phyloP scores from a whole-genome alignment of 2,113 vertebrate species.

The Dinomys branickii region DNA sequence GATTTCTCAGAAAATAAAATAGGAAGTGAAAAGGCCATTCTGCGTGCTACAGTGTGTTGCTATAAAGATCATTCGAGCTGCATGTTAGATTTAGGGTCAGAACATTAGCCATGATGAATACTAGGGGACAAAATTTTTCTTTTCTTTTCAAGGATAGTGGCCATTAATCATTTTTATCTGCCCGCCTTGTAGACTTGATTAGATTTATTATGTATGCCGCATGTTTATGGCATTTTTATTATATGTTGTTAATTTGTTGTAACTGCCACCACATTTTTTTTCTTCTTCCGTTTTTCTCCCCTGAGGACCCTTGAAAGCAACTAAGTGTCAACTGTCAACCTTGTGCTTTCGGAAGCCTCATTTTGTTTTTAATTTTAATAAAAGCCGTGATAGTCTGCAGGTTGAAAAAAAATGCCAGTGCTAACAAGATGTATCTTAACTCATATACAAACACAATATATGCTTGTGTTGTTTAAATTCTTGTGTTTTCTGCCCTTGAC shows the following conservation, averaged over 20 bases:
- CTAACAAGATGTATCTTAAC: neutral
- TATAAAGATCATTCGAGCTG: conserved; percentile 83
- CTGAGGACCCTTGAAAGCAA: conserved; percentile 84
- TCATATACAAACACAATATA: neutral
- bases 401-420: conserved; percentile 46
- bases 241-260: conserved; percentile 89
- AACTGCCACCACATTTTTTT: conserved; percentile 86
- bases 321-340: conserved; percentile 84
- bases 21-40: conserved; percentile 77
- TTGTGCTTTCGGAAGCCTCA: conserved; percentile 82
- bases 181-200: conserved; percentile 84
- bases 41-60: conserved; percentile 67
- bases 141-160: conserved; percentile 84
- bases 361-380: conserved; percentile 74
- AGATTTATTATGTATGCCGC: conserved; percentile 88
- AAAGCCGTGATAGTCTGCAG: neutral
- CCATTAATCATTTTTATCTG: conserved; percentile 89
- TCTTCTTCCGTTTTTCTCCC: conserved; percentile 81
- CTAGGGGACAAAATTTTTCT: conserved; percentile 81
- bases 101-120: conserved; percentile 79
- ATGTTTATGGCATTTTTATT: conserved; percentile 90
- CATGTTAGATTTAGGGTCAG: conserved; percentile 83
- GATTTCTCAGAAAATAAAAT: conserved; percentile 76
- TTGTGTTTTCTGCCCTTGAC: neutral
- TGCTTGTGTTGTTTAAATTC: neutral